Base-by-base conservation (phyloP, 64 coral and sea anemone species). In the Astreopora myriophthalma region DNA sequence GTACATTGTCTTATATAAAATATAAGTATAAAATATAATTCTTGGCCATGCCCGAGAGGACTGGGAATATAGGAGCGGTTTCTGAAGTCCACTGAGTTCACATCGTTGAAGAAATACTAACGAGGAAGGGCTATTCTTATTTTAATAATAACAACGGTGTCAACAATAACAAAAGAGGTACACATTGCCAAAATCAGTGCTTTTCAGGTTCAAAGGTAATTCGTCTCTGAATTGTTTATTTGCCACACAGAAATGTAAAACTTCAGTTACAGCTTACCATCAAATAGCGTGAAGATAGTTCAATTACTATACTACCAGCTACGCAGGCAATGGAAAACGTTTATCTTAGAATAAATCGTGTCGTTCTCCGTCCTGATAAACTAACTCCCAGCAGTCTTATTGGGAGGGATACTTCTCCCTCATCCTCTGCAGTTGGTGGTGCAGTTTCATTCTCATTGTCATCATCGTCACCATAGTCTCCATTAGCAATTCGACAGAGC, bases 291-390 rank as follows among this genome's bases (percentile, higher is more conserved):
- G 51, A 57, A 57, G 51, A 57, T 57, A 57, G 51, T 57, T 12
- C 51, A 57, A 72, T 34, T 72, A 72, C 69, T 72, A 72, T 72
- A 72, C 27, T 38, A 72, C 69, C 69, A 34, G 69, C 69, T 32
- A 72, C 29, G 26, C 69, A 72, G 29, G 69, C 0, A 34, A 72
- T 8, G 13, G 51, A 57, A 44, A 57, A 57, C 6, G 51, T 57
- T 57, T 57, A 48, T 77, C 74, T 77, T 77, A 28, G 80, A 84
- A 84, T 39, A 60, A 84, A 60, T 52, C 52, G 80, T 84, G 49
- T 84, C 58, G 58, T 84, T 84, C 80, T 84, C 52, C 80, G 80
- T 84, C 80, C 80, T 40, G 80, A 63, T 84, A 84, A 84, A 84
- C 55, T 64, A 36, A 63, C 35, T n/a, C 51, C 51, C 37, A 17